Evolutionary conservation across 2,888 invertebrate species (phyloP), one percentile per base, ranked within the genome.

Genomic region (Melolontha melolontha): DNA sequence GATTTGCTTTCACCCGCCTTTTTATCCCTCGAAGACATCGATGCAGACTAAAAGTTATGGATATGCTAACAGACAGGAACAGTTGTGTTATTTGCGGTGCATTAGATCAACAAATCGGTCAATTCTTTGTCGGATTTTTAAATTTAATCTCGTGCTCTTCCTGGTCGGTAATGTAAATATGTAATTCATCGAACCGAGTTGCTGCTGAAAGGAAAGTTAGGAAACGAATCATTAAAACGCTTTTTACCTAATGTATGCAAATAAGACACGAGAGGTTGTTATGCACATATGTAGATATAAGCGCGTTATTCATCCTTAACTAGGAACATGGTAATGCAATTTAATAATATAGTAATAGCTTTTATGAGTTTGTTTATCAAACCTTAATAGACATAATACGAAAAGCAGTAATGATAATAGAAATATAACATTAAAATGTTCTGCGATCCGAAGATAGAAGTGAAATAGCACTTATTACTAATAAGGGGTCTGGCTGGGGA

Each of bases 11-110:
- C 59, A 47, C 59, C 47, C 34, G 17, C 34, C 34, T 62, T 62
- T 62, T 62, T 57, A 57, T 62, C 47, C 47, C 47, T 47, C 47
- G 34, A n/a, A 62, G 57, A 34, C 34, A 62, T 62, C 27, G 59
- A 62, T 47, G 47, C 47, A 17, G 39, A 47, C 59, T 49, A 49
- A 34, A 49, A 47, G 29, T 62, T 47, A 62, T n/a, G 34, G 34
- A 47, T 17, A 34, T 16, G 47, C 34, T 47, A 47, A 34, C 29
- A 2, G 47, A 62, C 8, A 49, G 59, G 34, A 47, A 47, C 59
- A 47, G 44, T 62, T 62, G 47, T 62, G 47, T 62, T 62, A 47
- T 47, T 62, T 62, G 59, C 59, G 47, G 47, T 62, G 47, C 59
- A 47, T 62, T 59, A 29, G 29, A 59, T 59, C 59, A 34, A 59